Base-by-base conservation (phyloP, 2,797 vertebrate species). In the Rhinogobio ventralis region DNA sequence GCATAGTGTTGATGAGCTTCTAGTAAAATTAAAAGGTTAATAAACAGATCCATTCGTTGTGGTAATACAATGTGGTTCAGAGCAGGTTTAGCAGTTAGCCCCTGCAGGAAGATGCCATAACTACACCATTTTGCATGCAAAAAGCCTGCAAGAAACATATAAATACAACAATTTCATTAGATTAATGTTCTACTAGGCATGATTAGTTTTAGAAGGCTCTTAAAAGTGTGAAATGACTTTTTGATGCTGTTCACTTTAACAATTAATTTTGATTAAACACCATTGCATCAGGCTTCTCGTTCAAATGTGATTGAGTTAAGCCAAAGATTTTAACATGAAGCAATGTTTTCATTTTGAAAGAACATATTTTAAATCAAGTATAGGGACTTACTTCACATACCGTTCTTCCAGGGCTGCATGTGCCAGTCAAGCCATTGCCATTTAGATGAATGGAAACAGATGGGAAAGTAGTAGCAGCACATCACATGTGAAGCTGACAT, bases 21-120 rank as follows among this genome's bases (percentile, higher is more conserved):
- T 71, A n/a, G 49, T 30, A 55, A 51, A 68, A 73, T 85, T 84
- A 85, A 82, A 83, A 73, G 80, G 77, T 28, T 83, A 86, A 83
- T 81, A 49, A 64, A 66, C 49, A 81, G 67, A 85, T 87, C 76
- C 53, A 33, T 55, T 67, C 8, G 30, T 62, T 62, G 60, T 7
- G 60, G 83, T 79, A 82, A 82, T 84, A 74, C 53, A 87, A 77
- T 49, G 77, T 81, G 88, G 86, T 76, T 75, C 23, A 82, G 55
- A 86, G 81, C 87, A 77, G 53, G 36, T 42, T 25, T 25, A 53
- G 81, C 64, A 81, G 82, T 78, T 53, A 53, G 49, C 73, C 23
- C 33, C 11, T 39, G 23, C 30, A 55, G 49, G 49, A 51, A 30
- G 45, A 51, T 51, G 46, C 5, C 7, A 0, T 51, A 74, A 7